Evolutionary conservation across 2,888 invertebrate genomes (phyloP).

Genomic region (Rhabditoides inermis): DNA sequence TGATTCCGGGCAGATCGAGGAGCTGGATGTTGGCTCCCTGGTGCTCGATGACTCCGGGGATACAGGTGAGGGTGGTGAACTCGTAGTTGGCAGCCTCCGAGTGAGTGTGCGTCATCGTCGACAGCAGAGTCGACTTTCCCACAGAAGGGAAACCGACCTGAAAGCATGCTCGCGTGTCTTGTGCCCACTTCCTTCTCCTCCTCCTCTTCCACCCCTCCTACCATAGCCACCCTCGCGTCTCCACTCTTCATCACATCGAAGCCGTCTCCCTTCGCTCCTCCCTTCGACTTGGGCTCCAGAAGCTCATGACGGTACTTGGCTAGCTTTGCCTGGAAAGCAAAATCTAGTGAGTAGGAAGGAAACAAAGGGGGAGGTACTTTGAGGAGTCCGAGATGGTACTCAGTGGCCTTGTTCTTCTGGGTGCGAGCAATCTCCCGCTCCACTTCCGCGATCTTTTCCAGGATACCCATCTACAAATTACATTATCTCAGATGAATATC

Average conservation of each 20-base stretch:
- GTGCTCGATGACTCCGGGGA: slow-evolving; percentile 80
- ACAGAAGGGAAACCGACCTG: slow-evolving; percentile 97
- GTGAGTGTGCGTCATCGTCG: slow-evolving; percentile 87
- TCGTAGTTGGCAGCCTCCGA: slow-evolving; percentile 89
- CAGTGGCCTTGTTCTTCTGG: slow-evolving; percentile 99
- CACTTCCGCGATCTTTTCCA: slow-evolving; percentile 96
- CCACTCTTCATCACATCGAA: slow-evolving; percentile 99
- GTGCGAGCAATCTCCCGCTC: slow-evolving; percentile 96
- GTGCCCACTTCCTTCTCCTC: no score
- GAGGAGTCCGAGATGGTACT: slow-evolving; percentile 91
- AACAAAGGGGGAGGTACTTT: slow-evolving; percentile 65
- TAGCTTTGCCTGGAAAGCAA: slow-evolving; percentile 61
- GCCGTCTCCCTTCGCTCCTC: slow-evolving; percentile 73
- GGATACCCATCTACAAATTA: slow-evolving; percentile 77
- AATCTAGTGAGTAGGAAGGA: not conserved
- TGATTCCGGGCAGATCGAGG: slow-evolving; percentile 95
- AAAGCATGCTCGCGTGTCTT: no score
- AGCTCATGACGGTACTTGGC: slow-evolving; percentile 89
- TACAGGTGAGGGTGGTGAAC: slow-evolving; percentile 96
- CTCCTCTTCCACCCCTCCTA: no score
- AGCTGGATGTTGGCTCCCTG: slow-evolving; percentile 96
- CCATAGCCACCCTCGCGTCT: slow-evolving; percentile 66
- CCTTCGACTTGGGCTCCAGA: slow-evolving; percentile 84
- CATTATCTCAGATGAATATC: no score
- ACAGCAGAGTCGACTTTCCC: slow-evolving; percentile 91